Conservation (phyloP, 2,888 invertebrate species). For the Thereva unica region DNA sequence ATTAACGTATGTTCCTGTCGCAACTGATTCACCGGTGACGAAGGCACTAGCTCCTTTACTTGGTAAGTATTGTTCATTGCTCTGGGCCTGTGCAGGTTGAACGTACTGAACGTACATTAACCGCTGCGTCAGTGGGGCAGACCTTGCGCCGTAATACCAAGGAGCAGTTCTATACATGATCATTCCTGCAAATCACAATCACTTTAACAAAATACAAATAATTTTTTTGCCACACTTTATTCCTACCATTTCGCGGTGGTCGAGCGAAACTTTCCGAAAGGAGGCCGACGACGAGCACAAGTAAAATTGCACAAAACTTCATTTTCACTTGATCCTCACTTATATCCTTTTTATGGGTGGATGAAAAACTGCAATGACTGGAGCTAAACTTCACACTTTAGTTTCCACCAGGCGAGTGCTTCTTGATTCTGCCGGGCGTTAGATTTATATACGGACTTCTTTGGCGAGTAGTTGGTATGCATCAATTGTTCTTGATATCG, state of each 20-base stretch:
- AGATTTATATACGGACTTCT: conserved; percentile 25
- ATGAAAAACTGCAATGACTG: conserved; percentile 1
- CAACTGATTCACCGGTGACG: conserved; percentile 43
- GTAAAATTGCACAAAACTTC: background rate
- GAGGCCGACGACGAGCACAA: background rate
- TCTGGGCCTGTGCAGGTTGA: conserved; percentile 33
- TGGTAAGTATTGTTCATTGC: conserved; percentile 24
- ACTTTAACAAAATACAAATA: background rate
- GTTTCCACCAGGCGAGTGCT: conserved; percentile 22
- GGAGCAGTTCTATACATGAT: conserved; percentile 34
- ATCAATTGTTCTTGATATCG: conserved; percentile 19
- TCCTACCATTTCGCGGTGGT: conserved; percentile 20
- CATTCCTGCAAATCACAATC: background rate
- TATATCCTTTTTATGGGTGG: background rate
- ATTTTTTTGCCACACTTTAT: background rate
- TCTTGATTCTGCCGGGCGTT: conserved; percentile 8
- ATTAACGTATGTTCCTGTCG: conserved; percentile 42
- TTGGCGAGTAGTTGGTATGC: conserved; percentile 17
- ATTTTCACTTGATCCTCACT: background rate
- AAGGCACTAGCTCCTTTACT: conserved; percentile 43
- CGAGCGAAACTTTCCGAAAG: background rate
- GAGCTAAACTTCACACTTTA: conserved; percentile 2
- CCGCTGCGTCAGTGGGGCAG: conserved; percentile 10
- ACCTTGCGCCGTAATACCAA: conserved; percentile 38
- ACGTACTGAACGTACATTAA: conserved; percentile 45